phyloP scores from a whole-genome alignment of 2,797 vertebrate genomes.

The Acrossocheilus wenchowensis region DNA sequence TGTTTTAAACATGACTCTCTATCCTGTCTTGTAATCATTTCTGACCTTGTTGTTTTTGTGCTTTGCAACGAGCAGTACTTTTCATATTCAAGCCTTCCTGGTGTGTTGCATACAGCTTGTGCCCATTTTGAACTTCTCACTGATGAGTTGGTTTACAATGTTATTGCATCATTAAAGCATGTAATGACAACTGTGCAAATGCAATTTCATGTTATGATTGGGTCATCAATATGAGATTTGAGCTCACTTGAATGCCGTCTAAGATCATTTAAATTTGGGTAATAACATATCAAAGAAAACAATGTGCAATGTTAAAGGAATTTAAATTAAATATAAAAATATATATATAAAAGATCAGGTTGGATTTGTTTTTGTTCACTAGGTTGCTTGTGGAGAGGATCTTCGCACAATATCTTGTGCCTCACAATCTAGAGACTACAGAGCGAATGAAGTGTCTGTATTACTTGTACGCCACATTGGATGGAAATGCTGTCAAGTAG shows the following conservation, averaged over 20 bases:
- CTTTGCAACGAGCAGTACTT: neutral
- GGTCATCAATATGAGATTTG: conserved; percentile 15
- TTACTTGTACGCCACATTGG: conserved; percentile 95
- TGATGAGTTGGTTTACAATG: conserved; percentile 7
- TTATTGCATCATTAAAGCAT: conserved; percentile 18
- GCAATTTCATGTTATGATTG: conserved; percentile 21
- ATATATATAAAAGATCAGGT: neutral
- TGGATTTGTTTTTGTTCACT: neutral
- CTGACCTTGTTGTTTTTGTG: neutral
- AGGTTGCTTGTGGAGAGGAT: conserved; percentile 96
- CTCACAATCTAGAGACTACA: conserved; percentile 93
- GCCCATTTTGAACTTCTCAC: neutral
- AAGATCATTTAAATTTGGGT: conserved; percentile 17
- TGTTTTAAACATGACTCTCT: conserved; percentile 1
- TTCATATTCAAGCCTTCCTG: neutral
- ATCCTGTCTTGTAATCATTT: neutral
- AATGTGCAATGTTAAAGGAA: neutral
- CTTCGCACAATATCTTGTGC: conserved; percentile 98
- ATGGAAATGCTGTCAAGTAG: conserved; percentile 96
- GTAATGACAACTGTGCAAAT: neutral
- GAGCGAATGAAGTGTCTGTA: conserved; percentile 98
- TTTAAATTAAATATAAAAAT: neutral
- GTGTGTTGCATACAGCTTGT: neutral
- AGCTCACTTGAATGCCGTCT: neutral
- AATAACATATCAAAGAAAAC: neutral